Evolutionary conservation across 2,797 vertebrate genomes (phyloP), one percentile per base, ranked within the genome.

Genomic region (Paramormyrops hopkinsi): DNA sequence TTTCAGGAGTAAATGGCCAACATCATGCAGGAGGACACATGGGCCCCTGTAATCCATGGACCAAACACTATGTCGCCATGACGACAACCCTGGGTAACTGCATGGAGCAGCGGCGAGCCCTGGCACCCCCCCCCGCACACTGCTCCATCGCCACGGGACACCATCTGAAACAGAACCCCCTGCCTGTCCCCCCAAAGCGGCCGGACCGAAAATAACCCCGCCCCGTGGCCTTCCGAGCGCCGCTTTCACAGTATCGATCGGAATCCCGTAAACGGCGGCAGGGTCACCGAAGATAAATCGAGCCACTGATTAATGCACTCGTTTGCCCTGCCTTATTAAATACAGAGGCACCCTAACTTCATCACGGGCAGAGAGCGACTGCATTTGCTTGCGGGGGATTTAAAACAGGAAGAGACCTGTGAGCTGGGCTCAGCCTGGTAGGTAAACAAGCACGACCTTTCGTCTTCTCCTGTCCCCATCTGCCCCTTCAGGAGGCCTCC

Each of bases 271-370:
- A 82, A 82, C 8, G 46, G n/a, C 82, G 1, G n/a, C 41, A 51
- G 19, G 41, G 44, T 3, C n/a, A 1, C 19, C 1, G 25, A 53
- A 3, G 11, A 79, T n/a, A 65, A 73, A 48, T 29, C 59, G 86
- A 14, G n/a, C 44, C 48, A 79, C 14, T 44, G 76, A 83, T 83
- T 51, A 54, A 41, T 54, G 86, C 92, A 92, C 44, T 50, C 92
- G 93, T 93, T 91, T 87, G 90, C 90, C 89, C 89, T 65, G 87
- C 87, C 88, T 93, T 91, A 94, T 89, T 90, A 83, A 93, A 94
- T 93, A 90, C 73, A 91, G 87, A 51, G 53, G 19, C 85, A 37
- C 51, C 51, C 88, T 94, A 88, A 94, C 93, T 90, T 91, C 88
- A 93, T 94, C 93, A 93, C 73, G 29, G 82, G 65, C 73, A 90